Base-by-base conservation (phyloP, 2,888 invertebrate genomes). In the Ecliptopera silaceata region DNA sequence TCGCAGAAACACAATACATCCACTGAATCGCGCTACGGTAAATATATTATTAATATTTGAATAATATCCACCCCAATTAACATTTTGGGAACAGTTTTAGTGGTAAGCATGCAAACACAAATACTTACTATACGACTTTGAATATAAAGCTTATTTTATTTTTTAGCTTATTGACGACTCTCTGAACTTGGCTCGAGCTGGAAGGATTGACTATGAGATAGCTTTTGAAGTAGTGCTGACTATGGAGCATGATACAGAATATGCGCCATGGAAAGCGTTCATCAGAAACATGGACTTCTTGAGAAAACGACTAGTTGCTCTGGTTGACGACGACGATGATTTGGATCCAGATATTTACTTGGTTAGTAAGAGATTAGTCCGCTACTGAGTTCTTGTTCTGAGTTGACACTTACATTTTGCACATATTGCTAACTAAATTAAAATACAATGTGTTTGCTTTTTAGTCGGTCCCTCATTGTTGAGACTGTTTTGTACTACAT, bases 141-240 rank as follows among this genome's bases (percentile, higher is more conserved):
- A n/a, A n/a, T 22, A 26, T 8, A 26, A 26, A 26, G 4, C 6
- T 8, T 4, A 8, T 26, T 26, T 32, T 17, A 50, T 42, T 34
- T 42, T 12, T 26, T 39, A 97, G 86, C 84, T 97, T 10, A 80
- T 97, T 18, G 96, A 97, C 68, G 97, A 97, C 75, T 92, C 95
- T 0, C 78, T 95, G 3, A 94, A 94, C 72, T 78, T 95, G 48
- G 96, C 96, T 0, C 88, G 94, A 70, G 93, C 94, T 17, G 94
- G 94, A 1, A 86, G 79, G 62, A 73, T 95, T 1, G 86, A 91
- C 62, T 96, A 96, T 66, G 90, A 92, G 0, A 85, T 92, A 1
- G 95, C 96, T 0, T 86, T 97, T 31, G 90, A 93, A 64, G 86
- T 96, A 1, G 94, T 95, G 0, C 82, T 93, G n/a, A 94, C 96